Conservation (phyloP, 2,888 invertebrate genomes). For the Chloroclysta siterata region DNA sequence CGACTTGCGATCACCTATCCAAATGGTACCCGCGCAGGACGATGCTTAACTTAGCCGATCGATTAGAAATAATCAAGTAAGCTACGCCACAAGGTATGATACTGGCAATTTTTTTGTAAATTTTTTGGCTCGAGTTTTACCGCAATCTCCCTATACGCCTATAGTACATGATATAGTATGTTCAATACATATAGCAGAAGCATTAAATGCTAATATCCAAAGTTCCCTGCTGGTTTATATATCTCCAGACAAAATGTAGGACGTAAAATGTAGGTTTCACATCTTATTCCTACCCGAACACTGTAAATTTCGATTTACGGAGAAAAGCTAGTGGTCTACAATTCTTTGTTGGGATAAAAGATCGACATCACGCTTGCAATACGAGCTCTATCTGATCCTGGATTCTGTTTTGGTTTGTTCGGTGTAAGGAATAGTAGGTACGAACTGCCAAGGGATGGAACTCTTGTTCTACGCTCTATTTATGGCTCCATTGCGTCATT, state of each 20-base stretch:
- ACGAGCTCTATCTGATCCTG: not conserved
- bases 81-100: too few relatives aligned
- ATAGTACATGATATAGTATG: too few relatives aligned
- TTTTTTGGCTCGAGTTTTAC: too few relatives aligned
- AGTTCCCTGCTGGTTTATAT: not conserved
- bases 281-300: not conserved
- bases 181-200: not conserved
- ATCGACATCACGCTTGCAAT: not conserved
- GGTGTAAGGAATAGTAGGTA: not conserved
- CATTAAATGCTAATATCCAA: not conserved
- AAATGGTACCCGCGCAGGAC: too few relatives aligned
- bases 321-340: not conserved
- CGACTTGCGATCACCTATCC: too few relatives aligned
- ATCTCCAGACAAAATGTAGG: not conserved
- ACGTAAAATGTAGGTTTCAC: not conserved
- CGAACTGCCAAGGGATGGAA: too few relatives aligned
- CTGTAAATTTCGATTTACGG: not conserved
- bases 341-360: not conserved
- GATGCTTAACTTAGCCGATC: too few relatives aligned
- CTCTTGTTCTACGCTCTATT: too few relatives aligned
- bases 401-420: not conserved
- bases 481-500: too few relatives aligned
- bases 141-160: too few relatives aligned
- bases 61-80: too few relatives aligned
- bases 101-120: too few relatives aligned